phyloP scores from a whole-genome alignment of 1,140 invertebrate species.

The Chelonus insularis region DNA sequence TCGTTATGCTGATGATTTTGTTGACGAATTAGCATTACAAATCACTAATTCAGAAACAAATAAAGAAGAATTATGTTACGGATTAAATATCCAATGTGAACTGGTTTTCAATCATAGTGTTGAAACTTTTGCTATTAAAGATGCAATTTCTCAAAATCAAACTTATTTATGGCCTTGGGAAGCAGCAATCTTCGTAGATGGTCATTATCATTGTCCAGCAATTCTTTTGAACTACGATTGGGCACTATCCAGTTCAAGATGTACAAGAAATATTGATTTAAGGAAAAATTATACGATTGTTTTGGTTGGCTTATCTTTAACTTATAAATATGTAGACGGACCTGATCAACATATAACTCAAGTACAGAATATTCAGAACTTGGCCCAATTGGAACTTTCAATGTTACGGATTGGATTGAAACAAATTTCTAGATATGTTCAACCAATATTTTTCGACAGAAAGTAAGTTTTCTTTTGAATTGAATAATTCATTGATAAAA shows the following conservation, averaged over 20 bases:
- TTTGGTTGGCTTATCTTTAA: slow-evolving; percentile 67
- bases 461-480: slow-evolving; percentile 39
- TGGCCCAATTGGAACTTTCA: slow-evolving; percentile 61
- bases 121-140: slow-evolving; percentile 29
- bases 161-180: slow-evolving; percentile 68
- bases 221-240: slow-evolving; percentile 67
- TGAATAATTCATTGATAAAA: too few relatives aligned
- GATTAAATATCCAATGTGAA: slow-evolving; percentile 32
- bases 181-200: slow-evolving; percentile 69
- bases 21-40: too few relatives aligned
- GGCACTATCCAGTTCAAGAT: slow-evolving; percentile 66
- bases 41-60: too few relatives aligned
- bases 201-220: slow-evolving; percentile 68
- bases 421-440: slow-evolving; percentile 65
- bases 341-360: slow-evolving; percentile 70
- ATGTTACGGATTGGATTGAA: slow-evolving; percentile 65
- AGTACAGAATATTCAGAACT: slow-evolving; percentile 59
- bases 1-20: too few relatives aligned
- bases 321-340: slow-evolving; percentile 62
- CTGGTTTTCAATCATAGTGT: slow-evolving; percentile 40
- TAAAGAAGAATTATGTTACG: neutral
- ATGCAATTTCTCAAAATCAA: slow-evolving; percentile 33
- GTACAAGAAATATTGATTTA: slow-evolving; percentile 59
- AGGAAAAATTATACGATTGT: slow-evolving; percentile 65
- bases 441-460: slow-evolving; percentile 60